Percentiles rank a stretch among this genome's conserved stretches.
Conservation (phyloP, 2,113 vertebrate genomes). For the Progne subis region DNA sequence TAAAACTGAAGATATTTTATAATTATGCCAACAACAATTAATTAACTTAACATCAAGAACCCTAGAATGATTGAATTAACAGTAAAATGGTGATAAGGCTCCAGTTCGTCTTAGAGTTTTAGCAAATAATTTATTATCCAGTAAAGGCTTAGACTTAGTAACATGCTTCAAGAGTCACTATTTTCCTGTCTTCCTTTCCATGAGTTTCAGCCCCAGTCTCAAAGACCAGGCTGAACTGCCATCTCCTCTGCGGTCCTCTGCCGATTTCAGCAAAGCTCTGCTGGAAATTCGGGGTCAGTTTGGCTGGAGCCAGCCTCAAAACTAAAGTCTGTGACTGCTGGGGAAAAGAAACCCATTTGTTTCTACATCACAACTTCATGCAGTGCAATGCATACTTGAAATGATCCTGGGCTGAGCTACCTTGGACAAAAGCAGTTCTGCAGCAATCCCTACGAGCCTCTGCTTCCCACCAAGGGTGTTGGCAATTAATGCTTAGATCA, state of each 20-base stretch:
- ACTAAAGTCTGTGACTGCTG: neutral
- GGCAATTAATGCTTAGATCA: neutral
- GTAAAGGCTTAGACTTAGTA: slow-evolving; percentile 20
- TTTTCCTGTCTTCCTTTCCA: neutral
- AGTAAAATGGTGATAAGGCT: slow-evolving; percentile 46
- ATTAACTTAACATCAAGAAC: slow-evolving; percentile 41
- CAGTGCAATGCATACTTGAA: neutral
- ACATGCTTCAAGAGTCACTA: neutral
- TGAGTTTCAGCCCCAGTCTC: neutral
- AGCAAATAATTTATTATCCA: slow-evolving; percentile 43
- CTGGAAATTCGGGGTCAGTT: neutral
- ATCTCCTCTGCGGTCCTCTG: neutral
- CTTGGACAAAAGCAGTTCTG: neutral
- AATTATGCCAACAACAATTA: slow-evolving; percentile 60
- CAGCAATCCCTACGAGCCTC: neutral
- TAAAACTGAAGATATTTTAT: slow-evolving; percentile 33
- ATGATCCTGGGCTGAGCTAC: neutral
- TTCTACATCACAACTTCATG: neutral
- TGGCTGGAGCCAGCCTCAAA: neutral
- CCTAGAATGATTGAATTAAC: slow-evolving; percentile 56
- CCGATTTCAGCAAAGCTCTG: neutral
- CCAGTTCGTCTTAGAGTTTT: neutral
- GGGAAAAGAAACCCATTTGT: neutral
- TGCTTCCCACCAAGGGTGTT: neutral
- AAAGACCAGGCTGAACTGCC: neutral